phyloP scores from a whole-genome alignment of 1,140 invertebrate genomes.

The Lineus longissimus region DNA sequence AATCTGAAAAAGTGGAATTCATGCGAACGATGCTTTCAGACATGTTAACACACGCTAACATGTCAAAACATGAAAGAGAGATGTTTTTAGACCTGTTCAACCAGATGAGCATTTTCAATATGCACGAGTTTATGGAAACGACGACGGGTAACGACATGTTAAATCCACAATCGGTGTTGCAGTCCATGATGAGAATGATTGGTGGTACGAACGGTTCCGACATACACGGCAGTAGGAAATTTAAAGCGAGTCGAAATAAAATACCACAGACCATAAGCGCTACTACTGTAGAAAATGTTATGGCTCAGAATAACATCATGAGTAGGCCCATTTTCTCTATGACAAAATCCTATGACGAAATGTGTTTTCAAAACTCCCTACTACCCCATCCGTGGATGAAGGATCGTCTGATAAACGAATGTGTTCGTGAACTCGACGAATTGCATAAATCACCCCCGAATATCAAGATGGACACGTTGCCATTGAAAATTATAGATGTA shows the following conservation, averaged over 20 bases:
- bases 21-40: background rate
- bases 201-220: slow-evolving; percentile 3
- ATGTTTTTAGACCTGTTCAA: slow-evolving; percentile 3
- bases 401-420: slow-evolving; percentile 2
- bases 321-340: background rate
- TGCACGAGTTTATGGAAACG: background rate
- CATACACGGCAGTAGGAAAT: background rate
- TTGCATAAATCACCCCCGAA: slow-evolving; percentile 2
- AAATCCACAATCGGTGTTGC: background rate
- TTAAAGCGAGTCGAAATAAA: slow-evolving; percentile 3
- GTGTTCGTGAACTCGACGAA: slow-evolving; percentile 3
- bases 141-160: background rate
- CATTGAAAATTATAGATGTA: slow-evolving; percentile 5
- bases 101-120: slow-evolving; percentile 1
- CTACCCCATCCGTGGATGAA: slow-evolving; percentile 6
- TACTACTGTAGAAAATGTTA: slow-evolving; percentile 3
- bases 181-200: slow-evolving; percentile 3
- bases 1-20: slow-evolving; percentile 3
- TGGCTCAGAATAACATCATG: slow-evolving; percentile 6
- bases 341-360: slow-evolving; percentile 6
- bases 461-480: slow-evolving; percentile 5
- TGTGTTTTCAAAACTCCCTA: slow-evolving; percentile 2
- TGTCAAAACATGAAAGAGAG: background rate
- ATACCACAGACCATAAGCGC: background rate
- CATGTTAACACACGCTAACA: background rate